Evolutionary conservation across 2,113 vertebrate genomes (phyloP).

Genomic region (Hippocampus abdominalis): DNA sequence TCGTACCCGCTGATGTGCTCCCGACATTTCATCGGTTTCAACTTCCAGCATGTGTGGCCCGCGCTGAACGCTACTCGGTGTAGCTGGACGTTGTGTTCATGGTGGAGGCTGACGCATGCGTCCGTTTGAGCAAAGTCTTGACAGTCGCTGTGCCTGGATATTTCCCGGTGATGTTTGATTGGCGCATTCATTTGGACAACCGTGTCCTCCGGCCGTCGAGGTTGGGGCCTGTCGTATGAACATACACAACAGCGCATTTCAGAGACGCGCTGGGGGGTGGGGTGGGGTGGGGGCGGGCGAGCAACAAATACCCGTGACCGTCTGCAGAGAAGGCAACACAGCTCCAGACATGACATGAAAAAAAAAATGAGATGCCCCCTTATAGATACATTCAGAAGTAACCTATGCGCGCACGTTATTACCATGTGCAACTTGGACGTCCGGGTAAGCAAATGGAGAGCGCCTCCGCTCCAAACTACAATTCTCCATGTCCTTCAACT

Average conservation of each 20-base stretch:
- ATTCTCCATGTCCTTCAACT: too few species aligned
- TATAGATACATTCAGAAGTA: neutral
- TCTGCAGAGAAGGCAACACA: neutral
- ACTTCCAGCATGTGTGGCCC: neutral
- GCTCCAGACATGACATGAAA: neutral
- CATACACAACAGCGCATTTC: neutral
- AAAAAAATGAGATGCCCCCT: neutral
- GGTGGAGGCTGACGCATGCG: neutral
- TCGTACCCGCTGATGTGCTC: neutral
- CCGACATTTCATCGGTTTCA: neutral
- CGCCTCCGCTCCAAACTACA: too few species aligned
- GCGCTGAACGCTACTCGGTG: neutral
- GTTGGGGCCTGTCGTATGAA: slow-evolving; percentile 1
- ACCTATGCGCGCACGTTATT: too few species aligned
- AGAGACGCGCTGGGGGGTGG: too few species aligned
- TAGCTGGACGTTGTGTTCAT: neutral
- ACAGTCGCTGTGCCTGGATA: too few species aligned
- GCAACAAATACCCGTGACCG: neutral
- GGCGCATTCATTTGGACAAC: neutral
- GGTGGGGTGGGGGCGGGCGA: neutral
- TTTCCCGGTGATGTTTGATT: neutral
- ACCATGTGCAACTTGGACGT: too few species aligned
- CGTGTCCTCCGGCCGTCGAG: neutral
- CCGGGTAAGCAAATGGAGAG: too few species aligned
- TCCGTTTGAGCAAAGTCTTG: too few species aligned